phyloP scores from a whole-genome alignment of 2,113 vertebrate genomes.

The Bubo bubo region DNA sequence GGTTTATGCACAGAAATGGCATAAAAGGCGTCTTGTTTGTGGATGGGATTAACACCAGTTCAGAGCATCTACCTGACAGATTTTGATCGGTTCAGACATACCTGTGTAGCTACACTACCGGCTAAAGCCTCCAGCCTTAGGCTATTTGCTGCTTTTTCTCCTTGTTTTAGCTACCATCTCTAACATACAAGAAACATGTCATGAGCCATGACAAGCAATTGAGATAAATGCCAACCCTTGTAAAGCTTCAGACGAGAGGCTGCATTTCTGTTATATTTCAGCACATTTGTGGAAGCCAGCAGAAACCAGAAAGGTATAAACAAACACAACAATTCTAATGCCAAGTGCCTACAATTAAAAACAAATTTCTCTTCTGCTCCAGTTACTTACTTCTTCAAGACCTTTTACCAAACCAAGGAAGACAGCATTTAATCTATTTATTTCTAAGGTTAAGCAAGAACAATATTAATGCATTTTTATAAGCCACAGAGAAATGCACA shows the following conservation, averaged over 20 bases:
- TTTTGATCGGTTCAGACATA: neutral
- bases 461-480: conserved; percentile 1
- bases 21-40: neutral
- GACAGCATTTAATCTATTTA: neutral
- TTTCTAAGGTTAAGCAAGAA: conserved; percentile 24
- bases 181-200: neutral
- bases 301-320: conserved; percentile 15
- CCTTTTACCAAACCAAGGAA: neutral
- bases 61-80: neutral
- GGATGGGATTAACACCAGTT: neutral
- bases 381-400: neutral
- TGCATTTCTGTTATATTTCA: neutral
- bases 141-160: conserved; percentile 35
- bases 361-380: neutral
- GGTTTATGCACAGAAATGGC: neutral
- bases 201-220: conserved; percentile 4
- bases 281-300: neutral
- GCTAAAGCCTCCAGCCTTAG: conserved; percentile 17
- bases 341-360: neutral
- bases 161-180: conserved; percentile 3
- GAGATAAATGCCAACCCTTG: conserved; percentile 16
- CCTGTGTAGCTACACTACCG: neutral
- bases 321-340: neutral
- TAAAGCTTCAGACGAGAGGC: neutral
- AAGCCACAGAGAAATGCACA: neutral